Percentiles rank a stretch among this genome's conserved stretches.
phyloP scores from a whole-genome alignment of 2,888 invertebrate genomes.

The Podotricha telesiphe region DNA sequence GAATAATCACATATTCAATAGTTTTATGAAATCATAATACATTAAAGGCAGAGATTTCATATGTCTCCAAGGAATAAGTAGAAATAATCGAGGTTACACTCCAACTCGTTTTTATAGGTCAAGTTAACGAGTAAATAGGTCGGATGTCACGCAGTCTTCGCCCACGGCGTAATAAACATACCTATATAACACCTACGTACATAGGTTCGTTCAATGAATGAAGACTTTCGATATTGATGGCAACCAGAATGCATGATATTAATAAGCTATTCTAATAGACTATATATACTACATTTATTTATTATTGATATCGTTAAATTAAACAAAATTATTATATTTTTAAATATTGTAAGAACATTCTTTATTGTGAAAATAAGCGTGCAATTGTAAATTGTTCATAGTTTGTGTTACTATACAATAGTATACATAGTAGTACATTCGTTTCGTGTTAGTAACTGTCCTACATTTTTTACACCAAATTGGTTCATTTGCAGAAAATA shows the following conservation, averaged over 20 bases:
- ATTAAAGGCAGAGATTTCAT: conserved; percentile 22
- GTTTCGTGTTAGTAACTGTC: not conserved
- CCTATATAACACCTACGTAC: conserved; percentile 20
- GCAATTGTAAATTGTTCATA: not conserved
- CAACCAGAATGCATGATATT: not conserved
- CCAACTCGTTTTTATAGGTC: conserved; percentile 58
- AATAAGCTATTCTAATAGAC: not conserved
- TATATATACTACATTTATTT: no score
- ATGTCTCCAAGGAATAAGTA: conserved; percentile 35
- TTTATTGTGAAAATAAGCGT: no score
- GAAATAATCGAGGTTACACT: conserved; percentile 51
- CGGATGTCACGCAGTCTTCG: conserved; percentile 53
- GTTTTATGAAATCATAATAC: no score
- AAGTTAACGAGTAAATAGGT: conserved; percentile 54
- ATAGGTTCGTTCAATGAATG: not conserved
- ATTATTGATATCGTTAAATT: no score
- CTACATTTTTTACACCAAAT: no score
- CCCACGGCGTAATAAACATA: conserved; percentile 56
- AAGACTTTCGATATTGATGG: conserved; percentile 8
- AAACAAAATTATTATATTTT: no score
- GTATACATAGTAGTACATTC: not conserved
- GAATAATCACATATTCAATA: no score
- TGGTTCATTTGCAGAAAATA: no score
- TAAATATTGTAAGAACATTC: no score
- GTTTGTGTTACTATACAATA: not conserved